A percentile compares a stretch with the other conserved stretches of the same genome.
These are phyloP conservation scores for Drosophila subsilvestris DNA, from an alignment of 2,888 invertebrate genomes.

Conservation along the genomic window DNA sequence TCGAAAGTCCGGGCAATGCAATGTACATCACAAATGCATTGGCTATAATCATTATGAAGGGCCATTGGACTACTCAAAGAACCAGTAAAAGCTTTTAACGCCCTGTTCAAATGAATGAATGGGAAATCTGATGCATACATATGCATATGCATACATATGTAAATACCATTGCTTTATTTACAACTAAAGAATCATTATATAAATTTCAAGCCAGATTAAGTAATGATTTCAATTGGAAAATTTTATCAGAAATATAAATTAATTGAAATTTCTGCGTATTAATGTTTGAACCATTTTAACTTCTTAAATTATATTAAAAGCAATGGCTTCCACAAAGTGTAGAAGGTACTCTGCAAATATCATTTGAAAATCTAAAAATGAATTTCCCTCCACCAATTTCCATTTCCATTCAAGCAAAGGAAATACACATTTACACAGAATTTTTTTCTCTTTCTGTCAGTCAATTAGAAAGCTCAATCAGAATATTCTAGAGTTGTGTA, in stretches of 20 bases:
- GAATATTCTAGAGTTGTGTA: background rate
- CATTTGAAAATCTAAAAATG: too few species aligned
- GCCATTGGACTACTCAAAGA: background rate
- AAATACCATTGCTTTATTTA: background rate
- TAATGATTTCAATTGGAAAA: background rate
- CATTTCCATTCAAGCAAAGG: background rate
- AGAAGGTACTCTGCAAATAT: too few species aligned
- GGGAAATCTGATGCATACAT: background rate
- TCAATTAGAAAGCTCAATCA: background rate
- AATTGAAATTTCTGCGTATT: too few species aligned
- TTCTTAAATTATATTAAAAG: background rate
- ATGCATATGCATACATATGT: too few species aligned
- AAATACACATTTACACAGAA: too few species aligned
- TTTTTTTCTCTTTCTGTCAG: background rate
- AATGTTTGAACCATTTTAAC: background rate
- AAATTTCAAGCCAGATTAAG: background rate
- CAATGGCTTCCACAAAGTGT: background rate
- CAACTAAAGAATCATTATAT: background rate
- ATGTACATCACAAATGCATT: conserved; percentile 24
- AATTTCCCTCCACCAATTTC: background rate
- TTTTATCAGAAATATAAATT: background rate
- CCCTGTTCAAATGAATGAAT: background rate
- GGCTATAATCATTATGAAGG: background rate
- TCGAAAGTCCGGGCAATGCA: background rate
- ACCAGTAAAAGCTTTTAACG: background rate